Evolutionary conservation across 2,797 vertebrate genomes (phyloP).

Genomic region (Mormyrops attenuatus): DNA sequence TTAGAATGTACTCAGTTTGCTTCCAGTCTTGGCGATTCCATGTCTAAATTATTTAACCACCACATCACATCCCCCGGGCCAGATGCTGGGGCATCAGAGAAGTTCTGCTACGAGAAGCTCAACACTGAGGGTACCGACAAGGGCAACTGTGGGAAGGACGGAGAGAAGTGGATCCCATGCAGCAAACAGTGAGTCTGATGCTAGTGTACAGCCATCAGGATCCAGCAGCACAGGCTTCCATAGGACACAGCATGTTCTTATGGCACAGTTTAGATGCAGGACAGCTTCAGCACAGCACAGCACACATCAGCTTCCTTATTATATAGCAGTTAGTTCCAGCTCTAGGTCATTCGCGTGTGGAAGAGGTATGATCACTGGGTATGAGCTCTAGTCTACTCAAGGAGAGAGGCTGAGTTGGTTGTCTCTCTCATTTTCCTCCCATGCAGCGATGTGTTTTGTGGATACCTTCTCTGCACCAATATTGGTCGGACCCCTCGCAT

Average conservation of each 20-base stretch:
- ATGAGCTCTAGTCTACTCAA: neutral
- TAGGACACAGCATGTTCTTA: neutral
- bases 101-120: conserved; percentile 96
- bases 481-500: conserved; percentile 81
- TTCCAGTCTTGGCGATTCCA: neutral
- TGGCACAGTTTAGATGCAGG: neutral
- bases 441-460: conserved; percentile 92
- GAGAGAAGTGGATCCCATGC: conserved; percentile 88
- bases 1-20: neutral
- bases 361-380: neutral
- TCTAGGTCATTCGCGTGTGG: neutral
- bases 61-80: conserved; percentile 14
- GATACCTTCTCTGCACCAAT: conserved; percentile 90
- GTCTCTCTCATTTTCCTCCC: neutral
- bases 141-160: conserved; percentile 92
- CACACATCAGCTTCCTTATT: neutral
- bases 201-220: neutral
- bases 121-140: conserved; percentile 97
- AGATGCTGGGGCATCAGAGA: conserved; percentile 90
- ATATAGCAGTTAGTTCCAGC: neutral
- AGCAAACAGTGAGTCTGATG: conserved; percentile 89
- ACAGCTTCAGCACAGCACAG: neutral
- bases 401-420: neutral
- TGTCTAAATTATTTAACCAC: neutral
- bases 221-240: neutral